Evolutionary conservation across 2,888 invertebrate genomes (phyloP), one percentile per base, ranked within the genome.

Genomic region (Leptinotarsa peninsularis): DNA sequence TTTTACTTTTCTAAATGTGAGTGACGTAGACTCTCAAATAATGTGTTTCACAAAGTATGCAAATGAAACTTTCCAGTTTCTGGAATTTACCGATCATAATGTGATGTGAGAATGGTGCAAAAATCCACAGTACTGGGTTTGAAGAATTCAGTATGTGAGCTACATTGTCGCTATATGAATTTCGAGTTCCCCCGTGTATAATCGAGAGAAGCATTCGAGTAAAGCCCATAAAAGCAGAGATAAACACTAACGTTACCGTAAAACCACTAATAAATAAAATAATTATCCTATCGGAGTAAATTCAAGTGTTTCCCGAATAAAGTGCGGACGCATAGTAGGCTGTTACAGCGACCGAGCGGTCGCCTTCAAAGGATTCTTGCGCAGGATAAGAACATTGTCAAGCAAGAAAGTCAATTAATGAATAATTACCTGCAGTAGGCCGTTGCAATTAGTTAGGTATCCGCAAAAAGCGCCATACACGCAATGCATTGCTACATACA

Each of bases 331-430:
- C 72, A 69, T 72, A 69, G 75, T 66, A 75, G 75, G 67, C 75
- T 71, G 66, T 72, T 56, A 66, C 72, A 49, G 33, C 54, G 72
- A 18, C 54, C 63, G n/a, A 52, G 78, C 79, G 79, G 81, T 75
- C 56, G n/a, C 66, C 74, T 78, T 84, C 84, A 84, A 84, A 84
- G 83, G 83, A 84, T 83, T 83, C 83, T 81, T 71, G 76, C 68
- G 77, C 78, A 79, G 84, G 84, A 84, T 84, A 85, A 84, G 85
- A 82, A 85, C 85, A 85, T 86, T 86, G 85, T 86, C 85, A 82
- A 84, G 84, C 83, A 84, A 84, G 83, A 85, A 85, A 86, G 84
- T 85, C 86, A 86, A 86, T 86, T 86, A 86, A 86, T 85, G 85
- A 85, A 84, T 86, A 84, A 85, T 86, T 85, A 85, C 83, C 81